These are phyloP conservation scores for Aurelia aurita complex sp. Pacific DNA, from an alignment of 30 jellyfish, hydroid and myxozoan genomes.

Conservation along the genomic window DNA sequence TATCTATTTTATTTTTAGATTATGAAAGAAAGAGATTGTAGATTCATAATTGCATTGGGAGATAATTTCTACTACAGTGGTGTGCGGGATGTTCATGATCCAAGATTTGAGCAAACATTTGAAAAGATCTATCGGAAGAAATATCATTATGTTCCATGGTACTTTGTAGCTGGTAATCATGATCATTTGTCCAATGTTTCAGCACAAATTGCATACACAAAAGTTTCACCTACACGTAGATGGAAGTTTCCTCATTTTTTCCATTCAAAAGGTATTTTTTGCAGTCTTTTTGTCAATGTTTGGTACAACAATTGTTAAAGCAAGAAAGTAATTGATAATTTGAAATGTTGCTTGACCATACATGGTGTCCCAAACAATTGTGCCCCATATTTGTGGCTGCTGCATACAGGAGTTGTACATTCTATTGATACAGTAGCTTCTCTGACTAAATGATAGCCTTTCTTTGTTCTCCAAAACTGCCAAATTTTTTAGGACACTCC, in stretches of 20 bases:
- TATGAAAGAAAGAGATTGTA: conserved; percentile 56
- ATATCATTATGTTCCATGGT: conserved; percentile 92
- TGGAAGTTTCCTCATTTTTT: conserved; percentile 88
- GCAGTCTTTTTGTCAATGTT: too few relatives aligned
- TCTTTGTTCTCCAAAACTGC: too few relatives aligned
- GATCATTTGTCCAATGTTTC: conserved; percentile 89
- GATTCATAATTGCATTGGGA: conserved; percentile 86
- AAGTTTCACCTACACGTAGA: conserved; percentile 54
- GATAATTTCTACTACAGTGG: conserved; percentile 92
- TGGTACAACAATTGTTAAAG: too few relatives aligned
- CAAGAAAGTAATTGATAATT: too few relatives aligned
- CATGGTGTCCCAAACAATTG: too few relatives aligned
- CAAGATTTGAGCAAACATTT: conserved; percentile 83
- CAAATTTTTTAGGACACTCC: too few relatives aligned
- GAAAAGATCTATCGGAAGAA: conserved; percentile 75
- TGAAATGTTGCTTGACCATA: too few relatives aligned
- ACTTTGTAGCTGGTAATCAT: conserved; percentile 94
- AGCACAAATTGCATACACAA: conserved; percentile 91
- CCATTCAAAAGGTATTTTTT: conserved; percentile 65
- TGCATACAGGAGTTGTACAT: too few relatives aligned
- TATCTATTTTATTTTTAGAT: conserved; percentile 37
- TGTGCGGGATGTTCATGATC: conserved; percentile 83
- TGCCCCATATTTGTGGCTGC: too few relatives aligned
- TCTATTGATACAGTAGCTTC: too few relatives aligned
- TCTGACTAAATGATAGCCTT: too few relatives aligned